These are phyloP conservation scores for Tenthredo amoena DNA, from an alignment of 2,888 invertebrate genomes.

Conservation along the genomic window DNA sequence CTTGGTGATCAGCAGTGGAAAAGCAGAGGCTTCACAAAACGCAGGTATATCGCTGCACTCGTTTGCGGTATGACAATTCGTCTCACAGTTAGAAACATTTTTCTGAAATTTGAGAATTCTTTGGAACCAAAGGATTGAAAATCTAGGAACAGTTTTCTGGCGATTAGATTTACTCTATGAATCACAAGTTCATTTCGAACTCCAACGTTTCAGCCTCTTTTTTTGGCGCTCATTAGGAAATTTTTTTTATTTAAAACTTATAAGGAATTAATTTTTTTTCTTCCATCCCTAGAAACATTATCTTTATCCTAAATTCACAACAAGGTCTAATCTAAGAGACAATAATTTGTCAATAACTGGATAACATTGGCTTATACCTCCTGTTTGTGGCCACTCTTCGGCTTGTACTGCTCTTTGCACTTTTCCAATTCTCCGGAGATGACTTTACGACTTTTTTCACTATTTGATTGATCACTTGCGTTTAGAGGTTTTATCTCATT, in stretches of 20 bases:
- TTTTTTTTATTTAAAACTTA: not conserved
- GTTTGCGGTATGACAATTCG: slow-evolving; percentile 34
- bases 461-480: not conserved
- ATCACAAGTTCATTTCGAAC: not conserved
- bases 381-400: slow-evolving; percentile 49
- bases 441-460: not conserved
- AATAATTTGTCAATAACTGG: not conserved
- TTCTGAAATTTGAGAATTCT: slow-evolving; percentile 19
- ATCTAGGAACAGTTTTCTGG: not conserved
- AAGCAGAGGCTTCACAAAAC: slow-evolving; percentile 53
- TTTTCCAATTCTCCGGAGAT: slow-evolving; percentile 48
- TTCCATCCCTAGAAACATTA: not conserved
- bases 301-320: not conserved
- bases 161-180: not conserved
- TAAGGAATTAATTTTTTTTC: not conserved
- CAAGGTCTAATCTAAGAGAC: not conserved
- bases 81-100: slow-evolving; percentile 52
- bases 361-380: slow-evolving; percentile 52
- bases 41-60: slow-evolving; percentile 25
- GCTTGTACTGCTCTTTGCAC: slow-evolving; percentile 52
- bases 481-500: slow-evolving; percentile 8
- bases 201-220: not conserved
- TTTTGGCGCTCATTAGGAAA: not conserved
- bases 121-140: not conserved
- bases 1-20: slow-evolving; percentile 63